Base-by-base conservation (phyloP, 2,888 invertebrate species). In the Cephus pulcher region DNA sequence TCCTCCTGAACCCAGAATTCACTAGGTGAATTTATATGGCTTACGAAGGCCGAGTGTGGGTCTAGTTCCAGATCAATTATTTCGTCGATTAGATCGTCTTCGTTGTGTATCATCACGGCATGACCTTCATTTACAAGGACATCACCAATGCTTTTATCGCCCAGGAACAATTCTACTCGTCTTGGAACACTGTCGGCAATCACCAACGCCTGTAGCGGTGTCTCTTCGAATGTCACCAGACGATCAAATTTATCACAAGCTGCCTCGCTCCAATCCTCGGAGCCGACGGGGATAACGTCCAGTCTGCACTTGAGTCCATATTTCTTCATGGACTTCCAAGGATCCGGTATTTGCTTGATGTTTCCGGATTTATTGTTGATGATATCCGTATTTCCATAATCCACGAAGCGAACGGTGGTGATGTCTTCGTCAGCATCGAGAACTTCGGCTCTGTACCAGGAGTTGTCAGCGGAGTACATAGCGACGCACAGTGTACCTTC, bases 361-460 rank as follows among this genome's bases (percentile, higher is more conserved):
- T 93, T 91, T 0, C 92, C 93, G 0, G 93, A 93, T 34, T 93
- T 93, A 81, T 95, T 95, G 74, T 95, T 94, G 0, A 96, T 92
- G 0, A 95, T 94, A 84, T 96, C 96, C 0, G 96, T 96, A 86
- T 96, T 96, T 12, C 96, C 96, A 85, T 94, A 96, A 88, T 97
- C 97, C 23, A 96, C 94, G 85, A 96, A 96, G 56, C 96, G 94
- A 1, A 96, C 94, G 0, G 96, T 96, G 12, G 95, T 96, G 69
- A 96, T 95, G 82, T 96, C 96, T 11, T 94, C 93, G 82, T 95
- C 95, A 0, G 95, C 94, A 88, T 97, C 97, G 70, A 98, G 94
- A 12, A 99, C 95, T 88, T 95, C 95, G 0, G 98, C 98, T 79
- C 99, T 94, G 91, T 99, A 99, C 98, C 99, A 99, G 82, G 94